These are phyloP conservation scores for Gryllus longicercus DNA, from an alignment of 2,888 invertebrate genomes.

Conservation along the genomic window DNA sequence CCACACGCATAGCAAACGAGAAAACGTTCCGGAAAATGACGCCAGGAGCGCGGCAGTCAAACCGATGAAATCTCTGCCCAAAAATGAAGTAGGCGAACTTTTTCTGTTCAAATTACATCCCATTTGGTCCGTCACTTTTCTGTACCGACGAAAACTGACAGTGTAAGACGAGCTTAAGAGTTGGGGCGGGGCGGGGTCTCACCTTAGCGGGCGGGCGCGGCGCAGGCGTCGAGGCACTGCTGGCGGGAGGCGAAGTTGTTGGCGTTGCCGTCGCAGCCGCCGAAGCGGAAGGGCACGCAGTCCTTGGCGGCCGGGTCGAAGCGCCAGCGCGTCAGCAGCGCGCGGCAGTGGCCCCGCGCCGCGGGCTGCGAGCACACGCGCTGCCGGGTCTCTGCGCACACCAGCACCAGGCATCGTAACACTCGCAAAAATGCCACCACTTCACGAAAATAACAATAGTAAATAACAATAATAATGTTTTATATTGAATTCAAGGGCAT, in stretches of 20 bases:
- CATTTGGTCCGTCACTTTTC: no score
- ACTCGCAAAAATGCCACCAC: no score
- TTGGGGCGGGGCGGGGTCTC: background rate
- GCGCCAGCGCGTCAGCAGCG: constrained; percentile 45
- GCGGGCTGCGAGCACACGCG: constrained; percentile 32
- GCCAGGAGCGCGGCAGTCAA: no score
- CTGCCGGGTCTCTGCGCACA: background rate
- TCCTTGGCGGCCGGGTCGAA: constrained; percentile 51
- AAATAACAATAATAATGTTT: no score
- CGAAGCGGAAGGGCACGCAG: constrained; percentile 54
- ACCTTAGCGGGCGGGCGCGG: background rate
- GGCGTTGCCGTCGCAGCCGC: constrained; percentile 56
- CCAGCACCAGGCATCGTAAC: background rate
- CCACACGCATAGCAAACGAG: no score
- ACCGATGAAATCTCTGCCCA: no score
- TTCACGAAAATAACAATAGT: no score
- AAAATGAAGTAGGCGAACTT: no score
- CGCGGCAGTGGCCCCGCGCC: constrained; percentile 36
- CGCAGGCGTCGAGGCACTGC: constrained; percentile 52
- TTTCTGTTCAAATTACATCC: no score
- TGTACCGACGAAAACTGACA: background rate
- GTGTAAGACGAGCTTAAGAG: background rate
- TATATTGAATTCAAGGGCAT: no score
- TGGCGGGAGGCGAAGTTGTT: constrained; percentile 54
- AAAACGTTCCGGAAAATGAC: no score